Percentiles rank a stretch among this genome's conserved stretches.
Conservation (phyloP, 2,113 vertebrate genomes). For the Varanus komodoensis region DNA sequence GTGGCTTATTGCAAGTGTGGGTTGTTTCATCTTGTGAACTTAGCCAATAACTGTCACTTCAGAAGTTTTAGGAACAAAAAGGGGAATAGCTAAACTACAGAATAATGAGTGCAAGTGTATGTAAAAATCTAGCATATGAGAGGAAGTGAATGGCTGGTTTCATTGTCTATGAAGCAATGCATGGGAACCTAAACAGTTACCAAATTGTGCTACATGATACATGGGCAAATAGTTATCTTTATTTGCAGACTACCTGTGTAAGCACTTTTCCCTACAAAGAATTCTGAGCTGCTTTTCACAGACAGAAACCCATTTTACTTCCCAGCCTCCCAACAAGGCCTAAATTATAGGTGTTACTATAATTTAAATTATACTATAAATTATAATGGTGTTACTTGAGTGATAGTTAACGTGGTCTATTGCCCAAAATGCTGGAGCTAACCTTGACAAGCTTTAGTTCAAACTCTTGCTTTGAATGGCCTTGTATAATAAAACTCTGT, state of each 20-base stretch:
- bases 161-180: background rate
- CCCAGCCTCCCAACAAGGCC: background rate
- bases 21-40: too few species aligned
- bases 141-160: background rate
- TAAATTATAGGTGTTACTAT: background rate
- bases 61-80: background rate
- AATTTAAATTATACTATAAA: background rate
- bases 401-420: background rate
- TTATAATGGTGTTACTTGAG: constrained; percentile 40
- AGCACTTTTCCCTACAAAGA: background rate
- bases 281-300: constrained; percentile 25
- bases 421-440: background rate
- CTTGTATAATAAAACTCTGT: background rate
- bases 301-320: constrained; percentile 11
- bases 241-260: background rate
- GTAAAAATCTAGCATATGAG: background rate
- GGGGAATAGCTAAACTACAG: background rate
- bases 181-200: background rate
- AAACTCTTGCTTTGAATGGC: background rate
- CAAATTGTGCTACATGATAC: background rate
- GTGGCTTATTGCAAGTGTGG: too few species aligned
- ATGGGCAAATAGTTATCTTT: background rate
- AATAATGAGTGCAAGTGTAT: background rate
- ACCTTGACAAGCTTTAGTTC: background rate
- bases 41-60: background rate